phyloP scores from a whole-genome alignment of 2,113 vertebrate species.

The Silurus meridionalis region DNA sequence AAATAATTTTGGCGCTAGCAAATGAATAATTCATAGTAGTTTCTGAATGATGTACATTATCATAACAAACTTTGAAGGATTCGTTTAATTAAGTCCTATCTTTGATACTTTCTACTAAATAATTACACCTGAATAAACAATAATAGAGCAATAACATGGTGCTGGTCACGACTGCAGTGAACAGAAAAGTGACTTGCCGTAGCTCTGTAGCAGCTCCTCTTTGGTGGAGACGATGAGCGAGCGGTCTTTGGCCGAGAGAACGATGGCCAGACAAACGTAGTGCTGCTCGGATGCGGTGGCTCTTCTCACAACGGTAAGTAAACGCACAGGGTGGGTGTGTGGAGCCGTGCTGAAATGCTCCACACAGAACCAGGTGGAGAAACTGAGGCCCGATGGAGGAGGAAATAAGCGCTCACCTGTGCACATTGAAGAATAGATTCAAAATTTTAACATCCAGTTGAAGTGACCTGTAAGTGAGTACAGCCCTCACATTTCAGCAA shows the following conservation, averaged over 20 bases:
- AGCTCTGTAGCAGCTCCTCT: constrained; percentile 92
- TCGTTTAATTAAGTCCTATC: background rate
- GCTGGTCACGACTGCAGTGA: background rate
- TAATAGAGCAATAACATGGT: background rate
- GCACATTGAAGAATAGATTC: background rate
- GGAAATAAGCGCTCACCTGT: constrained; percentile 93
- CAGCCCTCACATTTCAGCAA: too few relatives aligned
- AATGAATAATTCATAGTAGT: background rate
- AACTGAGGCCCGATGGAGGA: constrained; percentile 92
- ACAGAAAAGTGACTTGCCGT: constrained; percentile 72
- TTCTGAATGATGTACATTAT: background rate
- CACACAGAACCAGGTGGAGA: constrained; percentile 95
- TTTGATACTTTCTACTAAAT: background rate
- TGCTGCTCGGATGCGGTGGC: constrained; percentile 96
- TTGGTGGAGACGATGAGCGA: constrained; percentile 94
- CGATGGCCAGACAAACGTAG: constrained; percentile 88
- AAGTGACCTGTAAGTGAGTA: background rate
- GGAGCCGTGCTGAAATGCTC: constrained; percentile 86
- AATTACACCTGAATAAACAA: background rate
- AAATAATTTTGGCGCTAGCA: background rate
- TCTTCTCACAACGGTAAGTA: constrained; percentile 87
- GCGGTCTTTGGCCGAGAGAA: constrained; percentile 90
- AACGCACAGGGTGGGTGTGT: constrained; percentile 85
- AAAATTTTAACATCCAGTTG: background rate
- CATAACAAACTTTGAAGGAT: background rate